Base-by-base conservation (phyloP, 2,888 invertebrate genomes). In the Metacarcinus magister region DNA sequence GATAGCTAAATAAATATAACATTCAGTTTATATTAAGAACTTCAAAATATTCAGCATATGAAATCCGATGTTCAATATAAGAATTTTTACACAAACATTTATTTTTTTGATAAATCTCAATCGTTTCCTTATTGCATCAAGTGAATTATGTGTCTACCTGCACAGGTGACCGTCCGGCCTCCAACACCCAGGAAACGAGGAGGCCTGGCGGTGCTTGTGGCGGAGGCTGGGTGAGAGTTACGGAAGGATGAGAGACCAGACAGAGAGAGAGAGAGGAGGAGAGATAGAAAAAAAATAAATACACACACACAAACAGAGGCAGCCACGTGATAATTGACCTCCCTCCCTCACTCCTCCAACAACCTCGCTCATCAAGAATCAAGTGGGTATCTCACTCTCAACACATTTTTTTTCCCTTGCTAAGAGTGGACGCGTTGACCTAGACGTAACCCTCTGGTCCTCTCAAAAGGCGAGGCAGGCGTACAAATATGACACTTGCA, bases 381-480 rank as follows among this genome's bases (percentile, higher is more conserved):
- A 23, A 75, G 75, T n/a, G n/a, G 0, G 75, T 87, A 87, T 87
- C 87, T 2, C 87, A 32, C 32, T 32, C 32, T n/a, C n/a, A 82
- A 10, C 87, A 7, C 8, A 75, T 75, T 82, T 87, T 87, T 87
- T 87, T 87, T 4, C 87, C 87, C 75, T 75, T 39, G 32, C 13
- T 87, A 39, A 87, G 87, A 87, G 32, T 87, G 39, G 87, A 87
- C 87, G 87, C 87, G 87, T 87, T 87, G 87, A 87, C 87, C 87
- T 87, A 87, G 87, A 87, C 87, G 13, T 16, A 87, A 8, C 32
- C 39, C 16, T n/a, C 87, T 87, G 13, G 39, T 28, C 87, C 87
- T 87, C 87, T 16, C 87, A 87, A 23, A 87, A 39, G 39, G 87
- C 10, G 87, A 7, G 16, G 87, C 87, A 87, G 13, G 39, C 32